phyloP scores from a whole-genome alignment of 2,888 invertebrate genomes.

The Timandra comae region DNA sequence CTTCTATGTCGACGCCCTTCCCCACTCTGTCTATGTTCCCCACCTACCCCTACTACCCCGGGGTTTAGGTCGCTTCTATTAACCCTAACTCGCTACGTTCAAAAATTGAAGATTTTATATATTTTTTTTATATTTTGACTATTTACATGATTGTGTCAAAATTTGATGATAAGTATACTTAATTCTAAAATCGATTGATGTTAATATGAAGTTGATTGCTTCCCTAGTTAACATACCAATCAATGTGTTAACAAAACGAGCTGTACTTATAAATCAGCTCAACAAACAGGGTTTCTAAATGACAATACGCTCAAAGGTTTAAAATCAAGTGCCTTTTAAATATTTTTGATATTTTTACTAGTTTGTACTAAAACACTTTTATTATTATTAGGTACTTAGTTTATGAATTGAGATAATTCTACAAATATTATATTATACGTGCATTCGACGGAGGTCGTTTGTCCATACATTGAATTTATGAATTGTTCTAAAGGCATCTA shows the following conservation, averaged over 20 bases:
- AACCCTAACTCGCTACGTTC: too few relatives aligned
- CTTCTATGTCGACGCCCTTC: slow-evolving; percentile 41
- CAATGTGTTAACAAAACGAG: too few relatives aligned
- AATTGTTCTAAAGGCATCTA: slow-evolving; percentile 11
- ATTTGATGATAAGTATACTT: too few relatives aligned
- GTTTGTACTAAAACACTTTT: background rate
- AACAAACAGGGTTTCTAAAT: slow-evolving; percentile 56
- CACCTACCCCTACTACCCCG: slow-evolving; percentile 43
- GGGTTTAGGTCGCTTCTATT: too few relatives aligned
- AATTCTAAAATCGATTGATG: too few relatives aligned
- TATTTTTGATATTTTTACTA: slow-evolving; percentile 28
- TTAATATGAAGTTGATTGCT: too few relatives aligned
- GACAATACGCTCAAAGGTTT: slow-evolving; percentile 52
- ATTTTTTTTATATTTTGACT: too few relatives aligned
- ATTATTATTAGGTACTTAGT: too few relatives aligned
- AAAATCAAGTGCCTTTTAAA: slow-evolving; percentile 40
- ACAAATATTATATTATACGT: slow-evolving; percentile 16
- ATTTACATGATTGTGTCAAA: too few relatives aligned
- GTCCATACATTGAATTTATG: too few relatives aligned
- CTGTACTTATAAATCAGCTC: background rate
- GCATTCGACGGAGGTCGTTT: slow-evolving; percentile 1
- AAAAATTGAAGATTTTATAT: too few relatives aligned
- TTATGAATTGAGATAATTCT: slow-evolving; percentile 24
- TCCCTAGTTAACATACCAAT: too few relatives aligned
- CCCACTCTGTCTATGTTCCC: slow-evolving; percentile 55